Evolutionary conservation across 2,113 vertebrate genomes (phyloP).

Genomic region (Engraulis encrasicolus): DNA sequence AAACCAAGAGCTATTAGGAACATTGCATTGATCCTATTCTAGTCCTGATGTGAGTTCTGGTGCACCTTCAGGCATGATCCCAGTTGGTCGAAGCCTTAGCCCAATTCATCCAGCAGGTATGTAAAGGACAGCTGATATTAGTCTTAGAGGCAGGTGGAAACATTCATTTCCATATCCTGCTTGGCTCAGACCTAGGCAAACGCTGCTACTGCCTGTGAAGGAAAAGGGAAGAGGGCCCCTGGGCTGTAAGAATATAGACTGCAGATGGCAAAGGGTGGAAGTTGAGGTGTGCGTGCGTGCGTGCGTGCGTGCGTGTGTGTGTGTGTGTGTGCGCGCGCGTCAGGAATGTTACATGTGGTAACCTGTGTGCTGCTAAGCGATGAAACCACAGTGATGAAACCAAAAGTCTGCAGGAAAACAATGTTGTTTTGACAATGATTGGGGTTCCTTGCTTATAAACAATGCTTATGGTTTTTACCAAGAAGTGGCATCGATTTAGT

Average conservation of each 20-base stretch:
- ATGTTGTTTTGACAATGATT: neutral
- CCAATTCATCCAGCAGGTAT: neutral
- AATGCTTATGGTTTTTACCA: neutral
- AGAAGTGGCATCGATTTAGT: neutral
- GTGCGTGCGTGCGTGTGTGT: neutral
- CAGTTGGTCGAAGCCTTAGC: neutral
- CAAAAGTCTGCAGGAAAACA: neutral
- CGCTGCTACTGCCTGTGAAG: neutral
- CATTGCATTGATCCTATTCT: neutral
- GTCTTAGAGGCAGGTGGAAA: neutral
- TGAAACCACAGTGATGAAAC: neutral
- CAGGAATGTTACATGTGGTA: slow-evolving; percentile 44
- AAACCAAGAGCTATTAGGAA: neutral
- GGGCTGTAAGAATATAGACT: neutral
- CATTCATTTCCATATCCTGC: neutral
- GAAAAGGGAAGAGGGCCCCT: no score
- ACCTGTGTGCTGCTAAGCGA: slow-evolving; percentile 32
- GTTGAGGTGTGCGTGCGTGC: neutral
- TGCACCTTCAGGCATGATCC: neutral
- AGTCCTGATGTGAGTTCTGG: no score
- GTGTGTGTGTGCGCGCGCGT: neutral
- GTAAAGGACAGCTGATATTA: neutral
- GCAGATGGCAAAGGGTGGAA: neutral
- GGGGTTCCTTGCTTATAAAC: neutral
- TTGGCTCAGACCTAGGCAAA: no score